Conservation (phyloP, 2,797 vertebrate genomes). For the Helicolenus hilgendorfi region DNA sequence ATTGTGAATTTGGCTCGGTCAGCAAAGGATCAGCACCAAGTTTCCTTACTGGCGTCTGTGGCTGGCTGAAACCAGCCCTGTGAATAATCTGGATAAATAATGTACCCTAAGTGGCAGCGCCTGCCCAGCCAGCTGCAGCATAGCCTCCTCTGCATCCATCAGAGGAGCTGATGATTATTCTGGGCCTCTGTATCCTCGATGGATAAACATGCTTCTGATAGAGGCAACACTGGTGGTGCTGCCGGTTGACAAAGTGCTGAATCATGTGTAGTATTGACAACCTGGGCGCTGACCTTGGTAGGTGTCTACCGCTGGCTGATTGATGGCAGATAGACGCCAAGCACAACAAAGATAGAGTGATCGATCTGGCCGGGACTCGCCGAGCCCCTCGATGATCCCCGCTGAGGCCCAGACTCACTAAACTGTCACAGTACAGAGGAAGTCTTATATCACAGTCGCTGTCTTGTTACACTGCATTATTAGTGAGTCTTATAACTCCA, state of each 20-base stretch:
- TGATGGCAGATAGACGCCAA: conserved; percentile 68
- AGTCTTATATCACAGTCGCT: neutral
- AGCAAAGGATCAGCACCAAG: conserved; percentile 44
- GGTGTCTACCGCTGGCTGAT: conserved; percentile 52
- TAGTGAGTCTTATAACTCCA: neutral
- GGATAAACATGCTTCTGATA: conserved; percentile 31
- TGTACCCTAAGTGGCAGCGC: conserved; percentile 35
- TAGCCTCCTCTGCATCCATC: conserved; percentile 36
- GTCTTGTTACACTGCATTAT: neutral
- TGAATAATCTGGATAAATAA: conserved; percentile 64
- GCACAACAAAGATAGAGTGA: conserved; percentile 61
- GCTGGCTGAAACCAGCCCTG: conserved; percentile 27
- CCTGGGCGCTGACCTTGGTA: conserved; percentile 71
- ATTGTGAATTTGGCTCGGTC: conserved; percentile 27
- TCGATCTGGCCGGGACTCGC: conserved; percentile 45
- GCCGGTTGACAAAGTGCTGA: conserved; percentile 58
- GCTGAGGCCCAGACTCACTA: neutral
- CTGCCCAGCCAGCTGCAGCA: conserved; percentile 47
- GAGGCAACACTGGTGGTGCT: conserved; percentile 12
- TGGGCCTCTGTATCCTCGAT: conserved; percentile 10
- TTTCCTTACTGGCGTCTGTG: conserved; percentile 23
- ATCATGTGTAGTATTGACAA: conserved; percentile 55
- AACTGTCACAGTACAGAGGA: conserved; percentile 15
- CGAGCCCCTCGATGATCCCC: conserved; percentile 1
- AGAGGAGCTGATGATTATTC: conserved; percentile 53